Evolutionary conservation across 2,797 vertebrate genomes (phyloP).

Genomic region (Naso thynnoides): DNA sequence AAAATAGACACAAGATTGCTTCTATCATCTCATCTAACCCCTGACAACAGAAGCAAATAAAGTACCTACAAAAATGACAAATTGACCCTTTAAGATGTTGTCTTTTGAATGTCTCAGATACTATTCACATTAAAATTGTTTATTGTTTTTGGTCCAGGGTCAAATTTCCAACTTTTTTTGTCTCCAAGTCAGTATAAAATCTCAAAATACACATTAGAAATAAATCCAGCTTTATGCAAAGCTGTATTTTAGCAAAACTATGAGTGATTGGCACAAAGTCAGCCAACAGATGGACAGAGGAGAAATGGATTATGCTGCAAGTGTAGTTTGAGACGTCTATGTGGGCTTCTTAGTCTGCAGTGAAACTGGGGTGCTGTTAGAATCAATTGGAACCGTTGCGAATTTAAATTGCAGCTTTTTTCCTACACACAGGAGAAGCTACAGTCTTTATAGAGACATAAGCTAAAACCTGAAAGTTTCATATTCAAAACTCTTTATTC

Average conservation of each 20-base stretch:
- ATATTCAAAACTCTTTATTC: not conserved
- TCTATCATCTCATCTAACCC: not conserved
- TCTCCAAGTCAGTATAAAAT: not conserved
- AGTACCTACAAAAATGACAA: not conserved
- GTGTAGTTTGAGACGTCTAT: conserved; percentile 8
- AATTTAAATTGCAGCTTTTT: conserved; percentile 9
- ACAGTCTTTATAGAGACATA: conserved; percentile 1
- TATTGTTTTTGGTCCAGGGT: not conserved
- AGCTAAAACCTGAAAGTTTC: not conserved
- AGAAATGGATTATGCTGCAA: not conserved
- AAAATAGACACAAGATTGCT: too few species aligned
- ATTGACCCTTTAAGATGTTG: not conserved
- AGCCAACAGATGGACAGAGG: not conserved
- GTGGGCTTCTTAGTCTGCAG: not conserved
- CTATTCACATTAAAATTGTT: not conserved
- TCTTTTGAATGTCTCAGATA: not conserved
- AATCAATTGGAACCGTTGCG: not conserved
- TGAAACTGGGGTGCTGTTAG: not conserved
- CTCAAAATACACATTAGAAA: not conserved
- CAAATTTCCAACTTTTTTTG: not conserved
- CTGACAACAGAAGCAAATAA: not conserved
- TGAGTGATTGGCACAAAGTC: not conserved
- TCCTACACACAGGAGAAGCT: not conserved
- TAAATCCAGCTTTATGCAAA: not conserved
- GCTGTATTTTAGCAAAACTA: not conserved